Conservation (phyloP, 2,113 vertebrate species). For the Amphiprion percula region DNA sequence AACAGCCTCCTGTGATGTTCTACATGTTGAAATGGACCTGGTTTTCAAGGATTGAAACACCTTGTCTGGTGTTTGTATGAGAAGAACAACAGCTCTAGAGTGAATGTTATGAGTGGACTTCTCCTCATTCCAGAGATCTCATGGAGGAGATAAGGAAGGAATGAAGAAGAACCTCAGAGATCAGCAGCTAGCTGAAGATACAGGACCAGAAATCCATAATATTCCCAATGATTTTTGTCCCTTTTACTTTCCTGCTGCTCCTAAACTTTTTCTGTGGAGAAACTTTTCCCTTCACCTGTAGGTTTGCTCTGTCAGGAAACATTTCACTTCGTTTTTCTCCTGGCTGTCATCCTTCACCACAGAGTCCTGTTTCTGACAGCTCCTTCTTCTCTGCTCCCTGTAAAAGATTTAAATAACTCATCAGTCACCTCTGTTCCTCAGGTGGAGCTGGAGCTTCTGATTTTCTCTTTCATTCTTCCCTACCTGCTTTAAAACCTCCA, state of each 20-base stretch:
- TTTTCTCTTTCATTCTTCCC: conserved; percentile 11
- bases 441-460: conserved; percentile 6
- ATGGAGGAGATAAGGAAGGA: conserved; percentile 22
- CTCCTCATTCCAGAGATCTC: background rate
- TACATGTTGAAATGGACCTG: too few species aligned
- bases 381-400: conserved; percentile 4
- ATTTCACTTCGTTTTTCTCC: background rate
- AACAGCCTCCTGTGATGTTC: too few species aligned
- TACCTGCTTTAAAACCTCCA: conserved; percentile 4
- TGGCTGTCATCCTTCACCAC: conserved; percentile 6
- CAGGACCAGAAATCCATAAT: background rate
- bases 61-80: too few species aligned
- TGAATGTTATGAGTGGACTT: background rate
- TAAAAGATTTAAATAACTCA: background rate
- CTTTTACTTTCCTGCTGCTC: too few species aligned
- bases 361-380: conserved; percentile 1
- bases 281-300: conserved; percentile 7
- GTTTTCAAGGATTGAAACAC: too few species aligned
- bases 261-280: background rate
- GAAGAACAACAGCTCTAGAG: too few species aligned
- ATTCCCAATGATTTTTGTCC: too few species aligned
- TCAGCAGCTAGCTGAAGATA: conserved; percentile 9
- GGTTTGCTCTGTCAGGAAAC: background rate
- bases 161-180: conserved; percentile 3
- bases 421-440: conserved; percentile 14